Evolutionary conservation across 2,797 vertebrate species (phyloP), one percentile per base, ranked within the genome.

Genomic region (Borostomias antarcticus): DNA sequence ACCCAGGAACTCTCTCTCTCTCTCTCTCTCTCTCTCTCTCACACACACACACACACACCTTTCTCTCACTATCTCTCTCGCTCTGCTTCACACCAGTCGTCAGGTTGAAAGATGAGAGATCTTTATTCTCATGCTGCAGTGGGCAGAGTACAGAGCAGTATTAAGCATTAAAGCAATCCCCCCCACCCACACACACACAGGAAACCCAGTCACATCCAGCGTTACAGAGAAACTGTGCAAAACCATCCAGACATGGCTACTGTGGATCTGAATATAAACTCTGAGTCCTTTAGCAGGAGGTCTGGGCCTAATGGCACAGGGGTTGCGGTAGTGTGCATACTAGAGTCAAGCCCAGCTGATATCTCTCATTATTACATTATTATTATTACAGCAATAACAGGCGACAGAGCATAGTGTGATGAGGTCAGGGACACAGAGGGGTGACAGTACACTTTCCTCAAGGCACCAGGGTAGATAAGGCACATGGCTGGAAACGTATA

Each of bases 121-220:
- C 89, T 87, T 91, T 91, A 91, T 86, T 66, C 51, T 91, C 87
- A 91, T 91, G 88, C 87, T 89, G 82, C 86, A 87, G 87, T 84
- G 73, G 73, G 82, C 79, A 87, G 86, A 79, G 77, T 89, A 89
- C 84, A 91, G 76, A 80, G 76, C 67, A 88, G 76, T 73, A 84
- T 75, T 26, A 54, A 78, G 57, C 45, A 65, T 51, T 29, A 65
- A 29, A 45, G 35, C 13, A 63, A 43, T 13, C 45, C 29, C 28
- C 8, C 17, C 29, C 8, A 28, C 26, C 30, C 53, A 82, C 53
- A 45, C 48, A 61, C 66, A 65, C 40, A 64, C 48, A 74, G 15
- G 48, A 57, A 70, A 58, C 53, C 4, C 40, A 79, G 86, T 86
- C 80, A 86, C 73, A 81, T 65, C 66, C 86, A 86, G 77, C 79